phyloP scores from a whole-genome alignment of 2,113 vertebrate species.

The Melierax canorus region DNA sequence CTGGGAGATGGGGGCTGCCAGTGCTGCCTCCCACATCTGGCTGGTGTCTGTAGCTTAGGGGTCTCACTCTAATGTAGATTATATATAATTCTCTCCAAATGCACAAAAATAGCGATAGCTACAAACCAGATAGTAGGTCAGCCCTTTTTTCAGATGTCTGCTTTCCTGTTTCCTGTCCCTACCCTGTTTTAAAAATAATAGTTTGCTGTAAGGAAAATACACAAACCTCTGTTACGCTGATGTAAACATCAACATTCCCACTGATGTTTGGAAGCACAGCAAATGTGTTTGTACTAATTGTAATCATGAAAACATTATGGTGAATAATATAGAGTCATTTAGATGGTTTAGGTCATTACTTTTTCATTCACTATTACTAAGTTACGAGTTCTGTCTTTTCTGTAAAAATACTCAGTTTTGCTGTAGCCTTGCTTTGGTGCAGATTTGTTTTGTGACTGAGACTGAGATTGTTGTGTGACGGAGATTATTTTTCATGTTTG shows the following conservation, averaged over 20 bases:
- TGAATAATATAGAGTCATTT: not conserved
- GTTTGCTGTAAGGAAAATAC: not conserved
- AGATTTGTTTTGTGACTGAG: not conserved
- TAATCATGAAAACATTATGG: not conserved
- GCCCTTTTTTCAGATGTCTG: not conserved
- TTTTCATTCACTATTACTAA: not conserved
- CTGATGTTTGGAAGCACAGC: not conserved
- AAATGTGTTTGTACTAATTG: not conserved
- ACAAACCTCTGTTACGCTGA: not conserved
- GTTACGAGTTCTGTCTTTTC: not conserved
- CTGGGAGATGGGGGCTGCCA: no score
- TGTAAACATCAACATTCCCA: not conserved
- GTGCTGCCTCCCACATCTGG: no score
- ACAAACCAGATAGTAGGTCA: not conserved
- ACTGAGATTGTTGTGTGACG: not conserved
- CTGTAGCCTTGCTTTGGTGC: not conserved
- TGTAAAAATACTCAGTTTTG: not conserved
- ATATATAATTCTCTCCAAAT: not conserved
- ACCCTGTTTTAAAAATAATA: constrained; percentile 15
- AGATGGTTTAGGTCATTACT: not conserved
- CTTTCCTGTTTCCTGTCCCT: constrained; percentile 25
- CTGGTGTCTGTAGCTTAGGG: no score
- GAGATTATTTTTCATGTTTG: not conserved
- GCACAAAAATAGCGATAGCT: not conserved
- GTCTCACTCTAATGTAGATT: not conserved